These are phyloP conservation scores for Nannobrachium achirus DNA, from an alignment of 2,113 vertebrate genomes.

Conservation along the genomic window DNA sequence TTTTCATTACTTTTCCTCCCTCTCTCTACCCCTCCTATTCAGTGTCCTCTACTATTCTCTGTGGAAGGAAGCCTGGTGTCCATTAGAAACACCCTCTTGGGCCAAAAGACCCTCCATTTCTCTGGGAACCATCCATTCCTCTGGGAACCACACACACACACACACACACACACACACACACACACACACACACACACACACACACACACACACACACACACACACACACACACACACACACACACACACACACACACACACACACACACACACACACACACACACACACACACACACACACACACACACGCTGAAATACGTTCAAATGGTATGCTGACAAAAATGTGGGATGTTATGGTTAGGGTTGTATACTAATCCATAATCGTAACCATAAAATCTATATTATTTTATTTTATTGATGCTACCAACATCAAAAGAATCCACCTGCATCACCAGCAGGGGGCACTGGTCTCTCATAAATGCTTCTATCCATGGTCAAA, in stretches of 20 bases:
- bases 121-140: slow-evolving; percentile 53
- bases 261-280: no score
- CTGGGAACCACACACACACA: slow-evolving; percentile 4
- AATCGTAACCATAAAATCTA: no score
- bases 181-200: no score
- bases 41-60: not conserved
- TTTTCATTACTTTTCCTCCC: slow-evolving; percentile 66
- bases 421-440: no score
- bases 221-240: no score
- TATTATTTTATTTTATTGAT: no score
- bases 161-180: no score
- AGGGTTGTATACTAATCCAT: not conserved
- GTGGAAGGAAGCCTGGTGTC: slow-evolving; percentile 70
- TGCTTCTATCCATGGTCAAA: no score
- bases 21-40: not conserved
- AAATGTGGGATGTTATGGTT: not conserved
- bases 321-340: not conserved
- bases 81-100: slow-evolving; percentile 62
- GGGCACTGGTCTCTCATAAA: no score
- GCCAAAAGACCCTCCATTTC: slow-evolving; percentile 64
- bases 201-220: no score
- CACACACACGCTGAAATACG: not conserved
- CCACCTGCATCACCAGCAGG: no score
- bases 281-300: no score
- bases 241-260: not conserved